Percentiles rank a stretch among this genome's conserved stretches.
phyloP scores from a whole-genome alignment of 2,797 vertebrate species.

The Cryptoblepharus egeriae region DNA sequence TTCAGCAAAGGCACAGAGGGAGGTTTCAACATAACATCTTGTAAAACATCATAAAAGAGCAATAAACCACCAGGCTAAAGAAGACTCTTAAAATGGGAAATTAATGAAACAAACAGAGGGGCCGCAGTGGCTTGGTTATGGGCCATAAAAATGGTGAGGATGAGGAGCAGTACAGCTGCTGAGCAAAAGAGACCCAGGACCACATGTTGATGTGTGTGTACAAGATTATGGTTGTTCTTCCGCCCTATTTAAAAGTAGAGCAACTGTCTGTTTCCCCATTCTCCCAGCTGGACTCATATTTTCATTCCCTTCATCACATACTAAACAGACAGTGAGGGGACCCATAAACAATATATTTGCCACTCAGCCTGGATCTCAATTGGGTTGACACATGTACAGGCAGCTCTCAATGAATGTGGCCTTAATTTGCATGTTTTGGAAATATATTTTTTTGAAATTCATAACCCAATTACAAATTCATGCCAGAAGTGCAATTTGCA shows the following conservation, averaged over 20 bases:
- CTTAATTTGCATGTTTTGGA: too few relatives aligned
- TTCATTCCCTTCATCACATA: not conserved
- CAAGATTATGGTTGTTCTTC: not conserved
- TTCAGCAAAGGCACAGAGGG: slow-evolving; percentile 30
- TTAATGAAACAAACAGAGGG: slow-evolving; percentile 40
- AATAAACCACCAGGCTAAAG: slow-evolving; percentile 39
- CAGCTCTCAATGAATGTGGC: too few relatives aligned
- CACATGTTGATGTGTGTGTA: too few relatives aligned
- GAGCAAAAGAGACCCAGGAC: not conserved
- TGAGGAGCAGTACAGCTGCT: not conserved
- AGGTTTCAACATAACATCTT: slow-evolving; percentile 31
- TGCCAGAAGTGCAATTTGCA: too few relatives aligned
- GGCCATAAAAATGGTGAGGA: not conserved
- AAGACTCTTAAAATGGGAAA: slow-evolving; percentile 17
- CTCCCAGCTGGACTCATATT: not conserved
- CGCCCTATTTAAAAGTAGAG: not conserved
- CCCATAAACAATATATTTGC: not conserved
- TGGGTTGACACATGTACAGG: not conserved
- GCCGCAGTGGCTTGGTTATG: not conserved
- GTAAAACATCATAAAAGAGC: slow-evolving; percentile 37
- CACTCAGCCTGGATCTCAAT: not conserved
- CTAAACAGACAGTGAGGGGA: not conserved
- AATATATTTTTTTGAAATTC: too few relatives aligned
- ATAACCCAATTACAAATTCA: too few relatives aligned
- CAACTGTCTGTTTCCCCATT: not conserved